Evolutionary conservation across 1,140 invertebrate genomes (phyloP), one percentile per base, ranked within the genome.

Genomic region (Drosophila tropicalis): DNA sequence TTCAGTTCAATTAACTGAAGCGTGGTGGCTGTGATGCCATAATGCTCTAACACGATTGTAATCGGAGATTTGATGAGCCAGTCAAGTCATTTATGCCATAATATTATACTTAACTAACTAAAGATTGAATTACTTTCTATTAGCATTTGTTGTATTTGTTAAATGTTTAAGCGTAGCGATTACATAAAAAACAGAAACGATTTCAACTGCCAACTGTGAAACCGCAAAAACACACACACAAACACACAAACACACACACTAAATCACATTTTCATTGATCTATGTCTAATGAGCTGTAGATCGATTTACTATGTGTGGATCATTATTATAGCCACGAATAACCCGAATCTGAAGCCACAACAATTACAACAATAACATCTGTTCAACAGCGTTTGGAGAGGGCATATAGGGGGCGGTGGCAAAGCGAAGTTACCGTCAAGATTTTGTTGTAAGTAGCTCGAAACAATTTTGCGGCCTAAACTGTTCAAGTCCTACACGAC

Each of bases 81-180:
- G 61, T 62, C 74, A 57, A 77, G 72, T 58, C 75, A 71, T 70
- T 77, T 76, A 77, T 57, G 67, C 40, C 40, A 70, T 73, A 51
- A 66, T 76, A 65, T 19, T 76, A 65, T 19, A 47, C 7, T 17
- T 19, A 17, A 47, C 15, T 47, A 51, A 22, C 44, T 22, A 70
- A 58, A 66, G 54, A 76, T 76, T 62, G 5, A 13, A 56, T 77
- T 77, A 70, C 74, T 32, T 36, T 9, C 7, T 40, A 47, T 9
- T 44, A 41, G 56, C 67, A 78, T 79, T 79, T 79, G 76, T 79
- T 79, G 78, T 78, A 29, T 29, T 29, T 78, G 72, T 62, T 79
- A 79, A 79, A 78, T 79, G 76, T 72, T 79, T 79, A 79, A 29
- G 75, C 76, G 76, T 65, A 13, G 78, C 69, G 75, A 79, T 79